Percentiles rank a stretch among this genome's conserved stretches.
Conservation (phyloP, 2,113 vertebrate species). For the Hemicordylus capensis region DNA sequence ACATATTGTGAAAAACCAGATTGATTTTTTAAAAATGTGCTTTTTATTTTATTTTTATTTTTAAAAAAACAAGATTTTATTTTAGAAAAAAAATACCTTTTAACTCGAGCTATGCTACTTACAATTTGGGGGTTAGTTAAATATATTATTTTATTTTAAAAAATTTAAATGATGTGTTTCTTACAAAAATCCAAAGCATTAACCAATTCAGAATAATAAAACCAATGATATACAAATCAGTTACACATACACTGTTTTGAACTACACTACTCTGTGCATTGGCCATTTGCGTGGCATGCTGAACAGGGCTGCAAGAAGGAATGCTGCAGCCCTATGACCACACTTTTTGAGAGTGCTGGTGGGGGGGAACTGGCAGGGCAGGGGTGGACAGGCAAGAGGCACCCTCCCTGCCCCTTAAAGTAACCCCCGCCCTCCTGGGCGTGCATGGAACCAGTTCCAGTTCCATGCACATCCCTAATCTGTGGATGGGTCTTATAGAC, state of each 20-base stretch:
- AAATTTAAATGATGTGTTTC: not conserved
- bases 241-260: not conserved
- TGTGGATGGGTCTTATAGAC: too few relatives aligned
- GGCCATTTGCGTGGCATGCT: too few relatives aligned
- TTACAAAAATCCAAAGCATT: not conserved
- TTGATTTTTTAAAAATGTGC: constrained; percentile 57
- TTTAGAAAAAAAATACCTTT: too few relatives aligned
- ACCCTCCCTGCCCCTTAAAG: too few relatives aligned
- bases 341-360: too few relatives aligned
- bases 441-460: too few relatives aligned
- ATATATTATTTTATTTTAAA: constrained; percentile 19
- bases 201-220: constrained; percentile 9
- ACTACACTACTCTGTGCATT: not conserved
- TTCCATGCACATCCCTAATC: too few relatives aligned
- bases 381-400: too few relatives aligned
- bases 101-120: not conserved
- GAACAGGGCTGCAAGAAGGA: too few relatives aligned
- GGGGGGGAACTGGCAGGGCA: too few relatives aligned
- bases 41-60: constrained; percentile 49
- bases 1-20: constrained; percentile 46
- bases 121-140: not conserved
- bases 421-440: too few relatives aligned
- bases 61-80: constrained; percentile 10
- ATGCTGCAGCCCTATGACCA: too few relatives aligned
- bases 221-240: not conserved